Conservation (phyloP, 2,113 vertebrate genomes). For the Pomatostomus ruficeps region DNA sequence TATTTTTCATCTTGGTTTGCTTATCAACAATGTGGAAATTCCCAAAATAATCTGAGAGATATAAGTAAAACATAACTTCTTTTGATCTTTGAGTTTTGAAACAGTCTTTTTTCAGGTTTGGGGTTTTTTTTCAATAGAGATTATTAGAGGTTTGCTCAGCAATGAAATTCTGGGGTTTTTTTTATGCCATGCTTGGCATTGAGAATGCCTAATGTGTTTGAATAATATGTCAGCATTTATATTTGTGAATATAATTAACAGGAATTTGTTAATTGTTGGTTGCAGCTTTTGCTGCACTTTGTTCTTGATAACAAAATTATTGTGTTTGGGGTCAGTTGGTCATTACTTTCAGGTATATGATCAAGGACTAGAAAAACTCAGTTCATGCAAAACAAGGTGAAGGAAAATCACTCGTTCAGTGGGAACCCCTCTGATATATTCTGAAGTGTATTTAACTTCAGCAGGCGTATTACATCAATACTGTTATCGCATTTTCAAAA, state of each 20-base stretch:
- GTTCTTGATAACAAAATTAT: not conserved
- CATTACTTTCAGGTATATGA: not conserved
- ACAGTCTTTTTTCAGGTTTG: not conserved
- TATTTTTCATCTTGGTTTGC: not conserved
- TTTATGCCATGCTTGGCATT: not conserved
- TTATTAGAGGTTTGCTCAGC: not conserved
- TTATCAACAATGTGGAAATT: not conserved
- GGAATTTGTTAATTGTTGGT: not conserved
- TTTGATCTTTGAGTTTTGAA: not conserved
- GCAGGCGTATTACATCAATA: not conserved
- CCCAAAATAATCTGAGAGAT: not conserved
- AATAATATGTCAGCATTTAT: not conserved
- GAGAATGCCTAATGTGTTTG: not conserved
- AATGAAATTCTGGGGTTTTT: not conserved
- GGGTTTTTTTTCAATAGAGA: not conserved
- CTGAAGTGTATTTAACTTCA: not conserved
- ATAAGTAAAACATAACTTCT: not conserved
- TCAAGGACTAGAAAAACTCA: not conserved
- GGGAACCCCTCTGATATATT: not conserved
- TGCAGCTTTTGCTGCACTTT: not conserved
- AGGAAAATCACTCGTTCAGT: not conserved
- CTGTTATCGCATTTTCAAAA: not conserved
- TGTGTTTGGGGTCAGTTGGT: not conserved
- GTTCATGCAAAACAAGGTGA: not conserved
- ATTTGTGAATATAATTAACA: not conserved